A percentile compares a stretch with the other conserved stretches of the same genome.
Conservation (phyloP, 2,113 vertebrate genomes). For the Mola mola region DNA sequence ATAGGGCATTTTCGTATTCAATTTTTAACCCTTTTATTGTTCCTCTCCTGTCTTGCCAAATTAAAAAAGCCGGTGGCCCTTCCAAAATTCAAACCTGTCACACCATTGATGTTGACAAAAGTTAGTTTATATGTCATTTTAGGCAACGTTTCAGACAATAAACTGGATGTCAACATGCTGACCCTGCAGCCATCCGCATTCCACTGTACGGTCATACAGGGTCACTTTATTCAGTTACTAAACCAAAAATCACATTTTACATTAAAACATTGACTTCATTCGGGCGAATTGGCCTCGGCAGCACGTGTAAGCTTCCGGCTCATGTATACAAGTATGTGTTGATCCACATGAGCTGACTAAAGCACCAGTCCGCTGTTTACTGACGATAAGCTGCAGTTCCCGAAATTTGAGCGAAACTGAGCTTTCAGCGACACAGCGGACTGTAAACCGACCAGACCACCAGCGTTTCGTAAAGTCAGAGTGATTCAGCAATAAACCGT, state of each 20-base stretch:
- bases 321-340: neutral
- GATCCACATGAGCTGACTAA: neutral
- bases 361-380: slow-evolving; percentile 10
- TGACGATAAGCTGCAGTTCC: slow-evolving; percentile 58
- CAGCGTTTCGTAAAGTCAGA: slow-evolving; percentile 77
- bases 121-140: too few relatives aligned
- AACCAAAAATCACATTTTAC: neutral
- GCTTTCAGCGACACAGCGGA: slow-evolving; percentile 38
- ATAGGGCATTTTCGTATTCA: too few relatives aligned
- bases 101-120: too few relatives aligned
- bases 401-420: slow-evolving; percentile 64
- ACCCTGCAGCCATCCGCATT: neutral
- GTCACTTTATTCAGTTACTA: neutral
- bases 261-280: too few relatives aligned
- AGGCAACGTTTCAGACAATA: too few relatives aligned
- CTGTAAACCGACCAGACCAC: slow-evolving; percentile 55
- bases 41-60: too few relatives aligned
- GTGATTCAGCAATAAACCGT: slow-evolving; percentile 84
- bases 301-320: slow-evolving; percentile 1
- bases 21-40: too few relatives aligned
- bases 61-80: neutral
- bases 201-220: neutral
- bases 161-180: neutral
- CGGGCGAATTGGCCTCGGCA: too few relatives aligned
- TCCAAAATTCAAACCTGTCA: neutral